Evolutionary conservation across 2,113 vertebrate genomes (phyloP).

Genomic region (Himantopus leucocephalus): DNA sequence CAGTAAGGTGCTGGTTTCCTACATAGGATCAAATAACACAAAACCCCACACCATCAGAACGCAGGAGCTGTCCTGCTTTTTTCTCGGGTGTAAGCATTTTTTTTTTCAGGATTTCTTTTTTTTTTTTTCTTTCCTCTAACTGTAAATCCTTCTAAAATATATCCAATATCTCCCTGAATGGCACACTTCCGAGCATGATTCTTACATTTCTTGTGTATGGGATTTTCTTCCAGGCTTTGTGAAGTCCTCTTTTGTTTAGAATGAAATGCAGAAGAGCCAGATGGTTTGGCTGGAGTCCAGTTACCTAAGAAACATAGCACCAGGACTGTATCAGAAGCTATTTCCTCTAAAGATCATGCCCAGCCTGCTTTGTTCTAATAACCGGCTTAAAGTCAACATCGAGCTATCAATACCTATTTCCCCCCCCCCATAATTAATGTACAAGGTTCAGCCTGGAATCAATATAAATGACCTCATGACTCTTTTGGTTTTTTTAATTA

Average conservation of each 20-base stretch:
- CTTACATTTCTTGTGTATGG: background rate
- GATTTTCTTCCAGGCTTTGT: slow-evolving; percentile 40
- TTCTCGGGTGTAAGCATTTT: background rate
- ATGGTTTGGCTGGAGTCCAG: slow-evolving; percentile 53
- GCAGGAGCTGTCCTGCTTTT: background rate
- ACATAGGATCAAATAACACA: background rate
- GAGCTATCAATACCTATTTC: slow-evolving; percentile 29
- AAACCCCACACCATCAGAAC: background rate
- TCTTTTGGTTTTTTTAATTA: background rate
- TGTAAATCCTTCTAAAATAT: background rate
- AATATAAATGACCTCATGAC: background rate
- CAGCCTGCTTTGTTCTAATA: slow-evolving; percentile 40
- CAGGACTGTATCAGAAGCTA: slow-evolving; percentile 31
- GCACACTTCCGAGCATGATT: background rate
- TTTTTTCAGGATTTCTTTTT: background rate
- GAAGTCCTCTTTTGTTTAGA: slow-evolving; percentile 54
- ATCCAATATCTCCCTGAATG: background rate
- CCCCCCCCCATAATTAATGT: slow-evolving; percentile 17
- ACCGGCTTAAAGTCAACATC: slow-evolving; percentile 35
- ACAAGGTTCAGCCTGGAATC: slow-evolving; percentile 9
- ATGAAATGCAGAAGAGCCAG: slow-evolving; percentile 59
- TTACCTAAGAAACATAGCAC: slow-evolving; percentile 47
- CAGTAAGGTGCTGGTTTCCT: background rate
- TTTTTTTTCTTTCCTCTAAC: background rate
- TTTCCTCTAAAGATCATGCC: slow-evolving; percentile 51